phyloP scores from a whole-genome alignment of 1,140 invertebrate genomes.

The Atta texana region DNA sequence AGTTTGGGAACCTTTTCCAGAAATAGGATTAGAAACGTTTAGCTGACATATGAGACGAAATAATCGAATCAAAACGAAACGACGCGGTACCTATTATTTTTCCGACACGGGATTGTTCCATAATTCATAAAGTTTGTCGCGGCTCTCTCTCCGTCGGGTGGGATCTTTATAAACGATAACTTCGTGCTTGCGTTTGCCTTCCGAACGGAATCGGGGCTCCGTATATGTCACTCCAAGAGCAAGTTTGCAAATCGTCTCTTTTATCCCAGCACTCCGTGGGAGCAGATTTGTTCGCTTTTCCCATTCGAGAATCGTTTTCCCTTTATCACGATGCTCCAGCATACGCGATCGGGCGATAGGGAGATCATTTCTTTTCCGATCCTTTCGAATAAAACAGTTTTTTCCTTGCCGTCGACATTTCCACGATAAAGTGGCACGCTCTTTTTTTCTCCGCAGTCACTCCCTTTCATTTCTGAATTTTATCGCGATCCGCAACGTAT shows the following conservation, averaged over 20 bases:
- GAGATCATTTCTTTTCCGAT: slow-evolving; percentile 68
- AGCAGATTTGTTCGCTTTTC: slow-evolving; percentile 70
- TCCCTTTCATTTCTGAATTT: slow-evolving; percentile 56
- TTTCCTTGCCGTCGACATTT: slow-evolving; percentile 37
- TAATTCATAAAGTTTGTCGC: slow-evolving; percentile 66
- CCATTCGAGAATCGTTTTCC: slow-evolving; percentile 49
- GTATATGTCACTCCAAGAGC: slow-evolving; percentile 42
- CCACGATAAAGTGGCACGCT: slow-evolving; percentile 49
- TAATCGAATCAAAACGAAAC: slow-evolving; percentile 33
- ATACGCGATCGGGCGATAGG: slow-evolving; percentile 68
- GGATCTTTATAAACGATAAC: slow-evolving; percentile 67
- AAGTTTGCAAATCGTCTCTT: slow-evolving; percentile 75
- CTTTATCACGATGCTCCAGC: slow-evolving; percentile 47
- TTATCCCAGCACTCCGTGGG: slow-evolving; percentile 68
- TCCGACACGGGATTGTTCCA: slow-evolving; percentile 23
- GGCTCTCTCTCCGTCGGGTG: neutral
- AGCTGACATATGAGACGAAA: neutral
- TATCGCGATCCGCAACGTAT: slow-evolving; percentile 22
- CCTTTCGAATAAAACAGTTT: slow-evolving; percentile 61
- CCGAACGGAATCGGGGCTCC: slow-evolving; percentile 35
- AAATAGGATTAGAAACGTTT: slow-evolving; percentile 29
- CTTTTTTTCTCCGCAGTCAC: slow-evolving; percentile 24
- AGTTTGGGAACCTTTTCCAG: neutral
- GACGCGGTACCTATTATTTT: slow-evolving; percentile 46
- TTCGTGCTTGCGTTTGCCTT: slow-evolving; percentile 60